Conservation (phyloP, 2,888 invertebrate species). For the Mylabris sibirica region DNA sequence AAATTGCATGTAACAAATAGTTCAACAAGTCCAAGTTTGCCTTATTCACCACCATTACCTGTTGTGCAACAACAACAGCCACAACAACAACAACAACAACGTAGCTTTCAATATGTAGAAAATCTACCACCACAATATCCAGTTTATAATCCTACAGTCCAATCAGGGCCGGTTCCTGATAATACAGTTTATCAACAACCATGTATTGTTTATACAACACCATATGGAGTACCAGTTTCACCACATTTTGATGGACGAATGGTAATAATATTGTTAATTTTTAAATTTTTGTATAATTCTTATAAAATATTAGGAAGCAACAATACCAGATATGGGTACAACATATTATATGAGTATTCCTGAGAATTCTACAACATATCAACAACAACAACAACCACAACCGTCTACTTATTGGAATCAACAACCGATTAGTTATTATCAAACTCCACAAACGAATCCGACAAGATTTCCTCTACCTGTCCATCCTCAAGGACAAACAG, state of each 20-base stretch:
- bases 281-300: too few species aligned
- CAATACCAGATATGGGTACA: constrained; percentile 47
- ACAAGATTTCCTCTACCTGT: constrained; percentile 45
- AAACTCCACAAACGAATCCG: constrained; percentile 43
- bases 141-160: constrained; percentile 37
- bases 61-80: constrained; percentile 29
- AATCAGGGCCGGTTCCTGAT: constrained; percentile 19
- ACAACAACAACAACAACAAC: constrained; percentile 1
- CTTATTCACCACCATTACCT: constrained; percentile 54
- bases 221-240: constrained; percentile 54
- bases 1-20: constrained; percentile 52
- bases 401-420: constrained; percentile 52
- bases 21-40: constrained; percentile 59
- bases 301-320: constrained; percentile 47
- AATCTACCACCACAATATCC: constrained; percentile 40
- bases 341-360: constrained; percentile 49
- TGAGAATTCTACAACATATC: constrained; percentile 43
- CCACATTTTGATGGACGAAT: constrained; percentile 55
- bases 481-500: constrained; percentile 39
- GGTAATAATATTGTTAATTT: constrained; percentile 41
- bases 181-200: constrained; percentile 52
- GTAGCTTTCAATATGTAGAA: constrained; percentile 37
- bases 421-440: constrained; percentile 51
- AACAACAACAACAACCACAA: constrained; percentile 27
- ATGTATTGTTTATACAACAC: constrained; percentile 54